These are phyloP conservation scores for Pheosia tremula DNA, from an alignment of 2,888 invertebrate genomes.

Conservation along the genomic window DNA sequence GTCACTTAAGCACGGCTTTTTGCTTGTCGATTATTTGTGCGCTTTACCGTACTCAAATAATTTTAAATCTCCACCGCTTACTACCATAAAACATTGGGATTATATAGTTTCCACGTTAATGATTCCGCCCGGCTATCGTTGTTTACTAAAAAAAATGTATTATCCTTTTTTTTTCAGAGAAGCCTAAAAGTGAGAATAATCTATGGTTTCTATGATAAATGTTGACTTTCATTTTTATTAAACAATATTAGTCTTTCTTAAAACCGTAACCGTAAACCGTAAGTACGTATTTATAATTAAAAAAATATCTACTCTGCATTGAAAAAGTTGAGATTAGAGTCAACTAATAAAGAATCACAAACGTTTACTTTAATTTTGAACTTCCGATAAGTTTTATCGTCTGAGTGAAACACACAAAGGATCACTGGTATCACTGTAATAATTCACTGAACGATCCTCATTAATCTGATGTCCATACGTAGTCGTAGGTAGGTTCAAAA, in stretches of 20 bases:
- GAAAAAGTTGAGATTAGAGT: no score
- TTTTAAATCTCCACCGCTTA: slow-evolving; percentile 9
- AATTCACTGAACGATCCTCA: slow-evolving; percentile 50
- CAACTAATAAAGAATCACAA: no score
- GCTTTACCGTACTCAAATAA: slow-evolving; percentile 20
- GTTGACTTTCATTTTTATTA: not conserved
- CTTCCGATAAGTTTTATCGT: slow-evolving; percentile 18
- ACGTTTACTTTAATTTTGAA: not conserved
- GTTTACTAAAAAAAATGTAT: slow-evolving; percentile 9
- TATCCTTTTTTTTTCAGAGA: slow-evolving; percentile 3
- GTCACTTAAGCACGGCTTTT: slow-evolving; percentile 22
- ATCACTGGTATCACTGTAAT: slow-evolving; percentile 41
- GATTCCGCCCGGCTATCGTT: slow-evolving; percentile 12
- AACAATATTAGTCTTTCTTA: not conserved
- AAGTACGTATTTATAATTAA: no score
- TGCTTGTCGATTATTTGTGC: slow-evolving; percentile 20
- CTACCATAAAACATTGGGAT: slow-evolving; percentile 17
- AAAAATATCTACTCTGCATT: no score
- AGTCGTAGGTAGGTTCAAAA: slow-evolving; percentile 29
- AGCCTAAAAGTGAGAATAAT: slow-evolving; percentile 1
- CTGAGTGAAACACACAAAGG: slow-evolving; percentile 33
- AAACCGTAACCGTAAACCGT: no score
- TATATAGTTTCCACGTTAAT: slow-evolving; percentile 26
- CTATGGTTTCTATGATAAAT: not conserved
- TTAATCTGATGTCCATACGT: slow-evolving; percentile 40